These are phyloP conservation scores for Gasterosteus aculeatus DNA, from an alignment of 2,113 vertebrate species.

Conservation along the genomic window DNA sequence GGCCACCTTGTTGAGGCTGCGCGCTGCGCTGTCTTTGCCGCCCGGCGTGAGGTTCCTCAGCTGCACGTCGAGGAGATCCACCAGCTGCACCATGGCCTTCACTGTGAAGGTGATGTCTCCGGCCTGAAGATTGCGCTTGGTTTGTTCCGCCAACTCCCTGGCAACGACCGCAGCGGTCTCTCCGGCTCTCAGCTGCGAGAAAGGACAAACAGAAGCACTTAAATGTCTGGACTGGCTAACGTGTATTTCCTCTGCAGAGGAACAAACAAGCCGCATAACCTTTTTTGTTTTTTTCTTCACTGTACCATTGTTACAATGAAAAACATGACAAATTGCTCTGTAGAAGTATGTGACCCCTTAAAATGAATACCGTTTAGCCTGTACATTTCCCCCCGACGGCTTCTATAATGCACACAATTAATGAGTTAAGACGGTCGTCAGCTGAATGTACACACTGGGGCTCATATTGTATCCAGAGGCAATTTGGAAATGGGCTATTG, in stretches of 20 bases:
- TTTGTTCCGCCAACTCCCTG: conserved; percentile 93
- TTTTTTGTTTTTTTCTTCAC: background rate
- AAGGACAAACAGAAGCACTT: background rate
- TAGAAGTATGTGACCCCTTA: conserved; percentile 26
- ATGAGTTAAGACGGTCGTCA: conserved; percentile 41
- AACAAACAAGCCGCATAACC: background rate
- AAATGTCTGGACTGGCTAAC: background rate
- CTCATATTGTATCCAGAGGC: conserved; percentile 60
- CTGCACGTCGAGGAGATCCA: conserved; percentile 94
- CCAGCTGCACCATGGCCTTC: conserved; percentile 93
- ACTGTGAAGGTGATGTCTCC: conserved; percentile 94
- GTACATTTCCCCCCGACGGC: conserved; percentile 29
- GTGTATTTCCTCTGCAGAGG: background rate
- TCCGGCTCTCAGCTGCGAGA: conserved; percentile 86
- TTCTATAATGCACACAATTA: conserved; percentile 56
- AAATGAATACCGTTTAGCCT: conserved; percentile 51
- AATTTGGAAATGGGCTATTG: conserved; percentile 72
- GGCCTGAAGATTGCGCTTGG: conserved; percentile 89
- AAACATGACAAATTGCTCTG: conserved; percentile 41
- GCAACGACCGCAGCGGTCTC: conserved; percentile 96
- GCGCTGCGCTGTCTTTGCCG: conserved; percentile 95
- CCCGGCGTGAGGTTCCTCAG: conserved; percentile 95
- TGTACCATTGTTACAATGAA: conserved; percentile 21
- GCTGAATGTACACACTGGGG: conserved; percentile 50
- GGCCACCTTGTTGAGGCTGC: conserved; percentile 96